Conservation (phyloP, 2,113 vertebrate genomes). For the Pangasianodon gigas region DNA sequence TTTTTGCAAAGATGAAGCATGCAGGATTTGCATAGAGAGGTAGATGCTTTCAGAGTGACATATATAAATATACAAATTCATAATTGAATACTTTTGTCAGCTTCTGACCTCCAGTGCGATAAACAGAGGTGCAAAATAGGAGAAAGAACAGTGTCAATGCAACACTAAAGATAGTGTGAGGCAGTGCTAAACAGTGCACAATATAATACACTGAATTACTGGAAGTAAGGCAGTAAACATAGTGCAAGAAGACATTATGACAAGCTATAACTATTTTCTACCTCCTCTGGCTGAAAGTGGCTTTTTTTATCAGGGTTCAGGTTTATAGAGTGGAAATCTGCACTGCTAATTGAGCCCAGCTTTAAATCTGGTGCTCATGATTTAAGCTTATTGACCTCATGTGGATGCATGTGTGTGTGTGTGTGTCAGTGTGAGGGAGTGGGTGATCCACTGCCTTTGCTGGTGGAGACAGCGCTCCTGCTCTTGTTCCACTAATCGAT, state of each 20-base stretch:
- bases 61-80: neutral
- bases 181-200: neutral
- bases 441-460: constrained; percentile 53
- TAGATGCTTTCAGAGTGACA: neutral
- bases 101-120: neutral
- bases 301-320: constrained; percentile 12
- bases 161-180: neutral
- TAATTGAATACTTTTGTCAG: neutral
- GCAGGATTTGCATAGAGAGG: neutral
- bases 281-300: constrained; percentile 17
- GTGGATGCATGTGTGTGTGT: constrained; percentile 32
- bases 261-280: constrained; percentile 1
- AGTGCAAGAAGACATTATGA: neutral
- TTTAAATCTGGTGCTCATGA: constrained; percentile 47
- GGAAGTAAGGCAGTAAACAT: neutral
- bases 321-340: constrained; percentile 49
- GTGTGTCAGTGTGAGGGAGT: constrained; percentile 46
- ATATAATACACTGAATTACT: neutral
- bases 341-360: constrained; percentile 49
- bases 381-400: constrained; percentile 48
- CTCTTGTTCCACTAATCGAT: constrained; percentile 80
- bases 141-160: neutral
- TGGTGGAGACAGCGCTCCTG: constrained; percentile 59
- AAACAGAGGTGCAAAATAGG: neutral
- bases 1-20: neutral